Base-by-base conservation (phyloP, 2,113 vertebrate genomes). In the Psilopsiagon aurifrons region DNA sequence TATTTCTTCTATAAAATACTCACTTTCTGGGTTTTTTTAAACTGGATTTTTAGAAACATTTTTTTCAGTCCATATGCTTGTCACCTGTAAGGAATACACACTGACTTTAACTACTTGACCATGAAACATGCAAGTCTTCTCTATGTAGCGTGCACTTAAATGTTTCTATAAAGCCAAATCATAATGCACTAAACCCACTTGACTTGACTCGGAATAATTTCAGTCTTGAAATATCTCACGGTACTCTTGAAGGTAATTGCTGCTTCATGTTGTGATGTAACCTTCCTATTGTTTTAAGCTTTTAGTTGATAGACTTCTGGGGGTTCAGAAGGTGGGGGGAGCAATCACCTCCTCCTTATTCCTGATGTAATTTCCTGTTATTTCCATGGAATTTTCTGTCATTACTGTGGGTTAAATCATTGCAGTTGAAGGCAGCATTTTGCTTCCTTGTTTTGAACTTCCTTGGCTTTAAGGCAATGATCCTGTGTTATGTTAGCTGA, bases 81-180 rank as follows among this genome's bases (percentile, higher is more conserved):
- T 47, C 15, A 23, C 67, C 62, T 80, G 29, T 33, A 46, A 81
- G 44, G 80, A 46, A 7, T 15, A 11, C 18, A 52, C 12, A n/a
- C 46, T 51, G 10, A 5, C 87, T 86, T 37, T 80, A 57, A 89
- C 41, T 63, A 35, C 68, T 25, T 83, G 39, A 13, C 75, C 6
- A 2, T 15, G 4, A 70, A 59, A 75, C 47, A 13, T 46, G 57
- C 11, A 37, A 41, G 35, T 77, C 51, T 94, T 73, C 68, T 57
- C 1, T 54, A 3, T 13, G 49, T 76, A 20, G 57, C 23, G 57
- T 95, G 78, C 77, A 91, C 52, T 69, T 19, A 76, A 62, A 9
- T 69, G 92, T 92, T 95, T 95, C 88, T 88, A 86, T 87, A 16
- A 94, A 92, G 83, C 81, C 73, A 91, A 78, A 94, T 83, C 83